These are phyloP conservation scores for Atopsyche davidsoni DNA, from an alignment of 1,140 invertebrate species.

Conservation along the genomic window DNA sequence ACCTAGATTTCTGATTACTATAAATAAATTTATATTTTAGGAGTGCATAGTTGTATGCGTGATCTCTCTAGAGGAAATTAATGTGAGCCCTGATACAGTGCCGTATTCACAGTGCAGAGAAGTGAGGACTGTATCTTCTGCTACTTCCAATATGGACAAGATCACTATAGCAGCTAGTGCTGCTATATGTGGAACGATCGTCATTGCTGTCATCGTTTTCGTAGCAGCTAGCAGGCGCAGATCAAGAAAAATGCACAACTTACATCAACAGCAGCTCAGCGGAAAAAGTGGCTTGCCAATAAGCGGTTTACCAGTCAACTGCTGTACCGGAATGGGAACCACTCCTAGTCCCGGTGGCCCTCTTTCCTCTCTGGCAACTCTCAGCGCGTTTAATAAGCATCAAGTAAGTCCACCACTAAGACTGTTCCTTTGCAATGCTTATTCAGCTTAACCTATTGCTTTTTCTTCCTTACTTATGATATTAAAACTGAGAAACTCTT, in stretches of 20 bases:
- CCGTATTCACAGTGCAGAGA: constrained; percentile 83
- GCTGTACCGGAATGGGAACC: constrained; percentile 63
- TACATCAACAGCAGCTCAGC: constrained; percentile 61
- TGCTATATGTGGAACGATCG: constrained; percentile 88
- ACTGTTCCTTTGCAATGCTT: no score
- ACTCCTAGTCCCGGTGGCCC: constrained; percentile 70
- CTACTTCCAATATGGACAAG: constrained; percentile 85
- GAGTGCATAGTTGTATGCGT: constrained; percentile 91
- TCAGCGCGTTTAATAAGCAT: constrained; percentile 73
- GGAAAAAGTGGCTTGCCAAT: constrained; percentile 59
- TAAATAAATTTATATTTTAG: constrained; percentile 43
- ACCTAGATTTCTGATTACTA: background rate
- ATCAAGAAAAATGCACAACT: constrained; percentile 66
- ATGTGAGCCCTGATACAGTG: constrained; percentile 77
- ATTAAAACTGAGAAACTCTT: no score
- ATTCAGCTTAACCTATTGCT: no score
- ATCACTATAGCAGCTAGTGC: constrained; percentile 89
- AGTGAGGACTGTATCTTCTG: constrained; percentile 73
- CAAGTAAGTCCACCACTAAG: constrained; percentile 55
- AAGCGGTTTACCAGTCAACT: constrained; percentile 63
- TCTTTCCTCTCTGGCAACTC: constrained; percentile 72
- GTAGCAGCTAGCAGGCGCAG: constrained; percentile 73
- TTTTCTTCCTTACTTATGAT: no score
- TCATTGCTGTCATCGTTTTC: constrained; percentile 81
- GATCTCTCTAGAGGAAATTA: constrained; percentile 78